These are phyloP conservation scores for Caenorhabditis remanei DNA, from an alignment of 1,140 invertebrate genomes.

Conservation along the genomic window DNA sequence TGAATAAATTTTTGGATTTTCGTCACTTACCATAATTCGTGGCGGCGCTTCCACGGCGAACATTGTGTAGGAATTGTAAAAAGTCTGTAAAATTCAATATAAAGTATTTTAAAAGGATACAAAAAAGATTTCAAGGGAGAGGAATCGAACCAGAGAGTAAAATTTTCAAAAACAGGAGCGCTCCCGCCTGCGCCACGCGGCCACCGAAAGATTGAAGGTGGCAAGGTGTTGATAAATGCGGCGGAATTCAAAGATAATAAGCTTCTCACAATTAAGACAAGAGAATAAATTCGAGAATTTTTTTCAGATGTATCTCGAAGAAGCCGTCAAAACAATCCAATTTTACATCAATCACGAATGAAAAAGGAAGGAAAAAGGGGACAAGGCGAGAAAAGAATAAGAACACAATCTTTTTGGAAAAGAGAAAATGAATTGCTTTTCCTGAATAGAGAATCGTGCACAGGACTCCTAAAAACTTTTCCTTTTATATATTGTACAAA, in stretches of 20 bases:
- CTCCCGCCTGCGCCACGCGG: too few species aligned
- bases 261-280: too few species aligned
- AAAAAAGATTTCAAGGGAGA: neutral
- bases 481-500: neutral
- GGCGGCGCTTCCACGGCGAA: conserved; percentile 40
- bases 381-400: neutral
- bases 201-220: too few species aligned
- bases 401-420: too few species aligned
- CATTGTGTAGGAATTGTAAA: neutral
- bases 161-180: neutral
- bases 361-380: neutral
- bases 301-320: neutral
- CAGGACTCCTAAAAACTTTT: neutral
- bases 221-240: too few species aligned
- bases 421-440: too few species aligned
- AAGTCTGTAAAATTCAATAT: neutral
- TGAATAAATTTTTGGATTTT: conserved; percentile 27
- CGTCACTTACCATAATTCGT: conserved; percentile 9
- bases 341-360: neutral
- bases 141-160: too few species aligned
- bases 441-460: neutral
- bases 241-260: too few species aligned
- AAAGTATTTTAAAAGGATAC: neutral
- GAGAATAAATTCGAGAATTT: too few species aligned
- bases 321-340: neutral